Evolutionary conservation across 53 echinoderm and acorn worm genomes (phyloP), one percentile per base, ranked within the genome.

Genomic region (Astropecten irregularis): DNA sequence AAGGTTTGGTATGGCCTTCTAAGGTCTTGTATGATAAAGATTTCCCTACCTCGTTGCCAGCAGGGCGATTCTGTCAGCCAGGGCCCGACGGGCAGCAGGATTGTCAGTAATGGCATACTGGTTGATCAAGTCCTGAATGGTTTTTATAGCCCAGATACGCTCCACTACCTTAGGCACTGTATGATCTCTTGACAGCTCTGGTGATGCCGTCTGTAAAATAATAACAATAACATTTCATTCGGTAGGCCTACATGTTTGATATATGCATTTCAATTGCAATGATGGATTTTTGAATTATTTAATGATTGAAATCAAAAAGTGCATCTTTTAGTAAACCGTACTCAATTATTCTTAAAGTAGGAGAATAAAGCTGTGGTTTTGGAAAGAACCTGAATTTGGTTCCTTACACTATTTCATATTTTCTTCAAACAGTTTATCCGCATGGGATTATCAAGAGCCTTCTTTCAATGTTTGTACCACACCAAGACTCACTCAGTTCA

Each of bases 91-190:
- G 6, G 46, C 71, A 26, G 46, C 54, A 35, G 86, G 86, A 82
- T 91, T 84, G 1, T 82, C 36, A 2, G 92, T 86, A 10, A 89
- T 68, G 44, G 92, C 93, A 66, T 89, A 96, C 36, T 89, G 52
- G 55, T 87, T 71, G 62, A 96, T 87, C 57, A 96, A 82, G 50
- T 89, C 82, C 63, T 91, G 83, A n/a, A 96, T 88, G n/a, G 84
- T 86, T 50, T 89, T 89, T 72, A 93, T 81, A 3, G 91, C 87
- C 95, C 95, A 96, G 19, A 96, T 91, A 8, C 83, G 91, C 49
- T 89, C 91, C 2, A 91, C 87, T 20, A 96, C 96, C 35, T 86
- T 66, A 3, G 68, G 86, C 0, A 93, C 93, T 10, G 93, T 86
- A n/a, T 88, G 85, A n/a, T 86, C 61, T n/a, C 69, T 82, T 31